Conservation (phyloP, 2,888 invertebrate species). For the Ormyrus pomaceus region DNA sequence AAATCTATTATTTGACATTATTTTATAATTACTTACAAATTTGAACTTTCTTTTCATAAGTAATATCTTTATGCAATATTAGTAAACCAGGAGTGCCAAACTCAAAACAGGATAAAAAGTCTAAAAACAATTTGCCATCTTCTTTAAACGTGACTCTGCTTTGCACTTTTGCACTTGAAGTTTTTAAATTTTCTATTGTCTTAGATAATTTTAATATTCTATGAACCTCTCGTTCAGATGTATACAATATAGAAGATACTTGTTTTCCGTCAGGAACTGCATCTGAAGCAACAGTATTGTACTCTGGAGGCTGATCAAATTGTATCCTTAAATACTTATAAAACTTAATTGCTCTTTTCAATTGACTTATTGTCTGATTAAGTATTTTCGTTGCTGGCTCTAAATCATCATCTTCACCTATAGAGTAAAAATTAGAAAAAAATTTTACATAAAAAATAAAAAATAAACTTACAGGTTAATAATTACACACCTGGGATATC, state of each 20-base stretch:
- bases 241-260: conserved; percentile 64
- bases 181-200: conserved; percentile 63
- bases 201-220: conserved; percentile 71
- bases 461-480: neutral
- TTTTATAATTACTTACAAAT: conserved; percentile 65
- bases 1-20: conserved; percentile 5
- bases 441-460: neutral
- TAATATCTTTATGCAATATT: conserved; percentile 73
- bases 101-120: conserved; percentile 73
- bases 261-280: conserved; percentile 61
- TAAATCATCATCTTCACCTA: conserved; percentile 63
- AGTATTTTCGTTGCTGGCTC: conserved; percentile 66
- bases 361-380: conserved; percentile 64
- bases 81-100: conserved; percentile 68
- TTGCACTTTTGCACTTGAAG: conserved; percentile 58
- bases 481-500: conserved; percentile 43
- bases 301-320: conserved; percentile 67
- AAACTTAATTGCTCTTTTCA: conserved; percentile 67
- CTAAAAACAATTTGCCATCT: conserved; percentile 68
- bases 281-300: conserved; percentile 65
- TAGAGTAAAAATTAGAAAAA: conserved; percentile 43
- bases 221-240: conserved; percentile 73
- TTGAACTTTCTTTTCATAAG: conserved; percentile 72
- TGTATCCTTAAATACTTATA: conserved; percentile 68
- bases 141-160: conserved; percentile 72